These are phyloP conservation scores for Drosophila glabriapex DNA, from an alignment of 2,888 invertebrate species.

Conservation along the genomic window DNA sequence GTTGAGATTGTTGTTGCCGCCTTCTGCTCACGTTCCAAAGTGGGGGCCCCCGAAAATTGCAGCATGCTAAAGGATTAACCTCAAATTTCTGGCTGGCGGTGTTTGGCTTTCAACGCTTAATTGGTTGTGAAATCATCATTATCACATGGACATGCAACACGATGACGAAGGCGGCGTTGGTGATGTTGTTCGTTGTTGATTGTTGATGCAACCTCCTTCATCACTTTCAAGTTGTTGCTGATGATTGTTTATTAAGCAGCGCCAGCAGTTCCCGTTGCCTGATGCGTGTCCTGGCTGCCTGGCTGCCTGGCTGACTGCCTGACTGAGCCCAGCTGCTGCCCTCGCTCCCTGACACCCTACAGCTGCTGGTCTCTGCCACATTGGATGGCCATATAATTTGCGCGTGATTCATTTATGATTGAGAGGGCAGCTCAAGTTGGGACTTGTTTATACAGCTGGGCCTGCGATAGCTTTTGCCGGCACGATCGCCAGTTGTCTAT, in stretches of 20 bases:
- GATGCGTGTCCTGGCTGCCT: constrained; percentile 53
- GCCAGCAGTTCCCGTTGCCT: constrained; percentile 58
- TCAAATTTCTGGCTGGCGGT: constrained; percentile 81
- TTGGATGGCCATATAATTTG: constrained; percentile 73
- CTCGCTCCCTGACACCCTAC: constrained; percentile 16
- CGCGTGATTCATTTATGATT: constrained; percentile 81
- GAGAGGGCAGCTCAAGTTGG: constrained; percentile 58
- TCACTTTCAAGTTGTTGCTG: constrained; percentile 61
- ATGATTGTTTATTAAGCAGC: constrained; percentile 82
- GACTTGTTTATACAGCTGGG: constrained; percentile 58
- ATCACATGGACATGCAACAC: constrained; percentile 74
- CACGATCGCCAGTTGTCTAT: constrained; percentile 69
- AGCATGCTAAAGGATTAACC: constrained; percentile 79
- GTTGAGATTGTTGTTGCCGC: constrained; percentile 59
- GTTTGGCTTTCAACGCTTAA: constrained; percentile 83
- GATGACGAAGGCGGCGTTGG: constrained; percentile 32
- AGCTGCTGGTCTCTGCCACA: constrained; percentile 10
- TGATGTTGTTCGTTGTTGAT: constrained; percentile 36
- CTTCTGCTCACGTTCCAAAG: constrained; percentile 72
- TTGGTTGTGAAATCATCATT: constrained; percentile 82
- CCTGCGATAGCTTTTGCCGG: constrained; percentile 40
- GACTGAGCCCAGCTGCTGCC: not conserved
- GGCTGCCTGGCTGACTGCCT: not conserved
- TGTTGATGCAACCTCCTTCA: constrained; percentile 62
- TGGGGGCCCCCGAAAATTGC: constrained; percentile 73